These are phyloP conservation scores for Atta texana DNA, from an alignment of 1,140 invertebrate genomes.

Conservation along the genomic window DNA sequence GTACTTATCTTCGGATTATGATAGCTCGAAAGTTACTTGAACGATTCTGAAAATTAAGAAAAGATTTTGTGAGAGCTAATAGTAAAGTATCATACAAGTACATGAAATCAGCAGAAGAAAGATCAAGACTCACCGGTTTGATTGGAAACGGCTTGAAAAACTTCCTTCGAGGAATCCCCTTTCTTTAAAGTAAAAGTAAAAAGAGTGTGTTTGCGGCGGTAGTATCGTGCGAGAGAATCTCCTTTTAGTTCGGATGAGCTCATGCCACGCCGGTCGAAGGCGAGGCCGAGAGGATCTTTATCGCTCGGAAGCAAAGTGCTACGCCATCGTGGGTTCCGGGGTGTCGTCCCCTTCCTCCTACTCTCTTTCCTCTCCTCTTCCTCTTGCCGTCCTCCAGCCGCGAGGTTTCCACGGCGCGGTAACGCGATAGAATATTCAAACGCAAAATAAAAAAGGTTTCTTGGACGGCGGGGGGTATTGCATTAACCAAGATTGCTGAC, in stretches of 20 bases:
- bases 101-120: background rate
- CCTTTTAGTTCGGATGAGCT: constrained; percentile 54
- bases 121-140: background rate
- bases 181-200: constrained; percentile 15
- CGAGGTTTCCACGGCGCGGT: constrained; percentile 75
- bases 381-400: background rate
- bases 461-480: constrained; percentile 78
- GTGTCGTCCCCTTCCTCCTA: constrained; percentile 50
- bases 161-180: background rate
- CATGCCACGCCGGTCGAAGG: constrained; percentile 51
- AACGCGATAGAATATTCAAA: constrained; percentile 80
- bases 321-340: constrained; percentile 60
- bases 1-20: background rate
- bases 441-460: constrained; percentile 77
- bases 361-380: background rate
- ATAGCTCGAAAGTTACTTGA: background rate
- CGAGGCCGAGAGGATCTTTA: constrained; percentile 58
- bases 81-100: background rate
- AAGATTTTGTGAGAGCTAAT: no score
- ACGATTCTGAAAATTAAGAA: background rate
- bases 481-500: constrained; percentile 86
- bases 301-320: constrained; percentile 61
- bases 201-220: constrained; percentile 15
- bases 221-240: constrained; percentile 57
- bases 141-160: background rate